Percentiles rank a stretch among this genome's conserved stretches.
Evolutionary conservation across 2,888 invertebrate genomes (phyloP).

Genomic region (Hedychridium roseum): DNA sequence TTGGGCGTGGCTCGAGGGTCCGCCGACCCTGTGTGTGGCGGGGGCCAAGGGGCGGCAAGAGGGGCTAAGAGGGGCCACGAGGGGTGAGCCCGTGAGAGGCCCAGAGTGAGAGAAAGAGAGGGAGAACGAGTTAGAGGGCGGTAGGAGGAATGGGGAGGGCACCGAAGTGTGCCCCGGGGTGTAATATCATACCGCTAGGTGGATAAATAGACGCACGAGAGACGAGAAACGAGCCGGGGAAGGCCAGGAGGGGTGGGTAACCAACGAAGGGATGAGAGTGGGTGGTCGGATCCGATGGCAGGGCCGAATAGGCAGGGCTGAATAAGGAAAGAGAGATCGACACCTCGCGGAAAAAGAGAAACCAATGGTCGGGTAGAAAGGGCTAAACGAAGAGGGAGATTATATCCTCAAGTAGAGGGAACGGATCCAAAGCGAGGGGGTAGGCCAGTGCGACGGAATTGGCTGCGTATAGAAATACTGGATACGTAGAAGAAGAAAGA

Average conservation of each 20-base stretch:
- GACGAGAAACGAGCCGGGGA: slow-evolving; percentile 24
- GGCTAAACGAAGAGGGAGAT: too few relatives aligned
- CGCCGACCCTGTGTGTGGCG: background rate
- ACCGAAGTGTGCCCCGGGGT: slow-evolving; percentile 58
- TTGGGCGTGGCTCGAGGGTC: slow-evolving; percentile 54
- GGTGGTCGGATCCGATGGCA: slow-evolving; percentile 18
- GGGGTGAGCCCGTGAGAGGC: too few relatives aligned
- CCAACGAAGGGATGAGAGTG: slow-evolving; percentile 23
- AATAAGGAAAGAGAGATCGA: too few relatives aligned
- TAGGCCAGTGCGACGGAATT: too few relatives aligned
- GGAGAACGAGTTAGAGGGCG: slow-evolving; percentile 12
- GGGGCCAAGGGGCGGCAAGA: background rate
- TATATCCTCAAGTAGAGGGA: too few relatives aligned
- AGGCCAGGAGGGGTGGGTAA: slow-evolving; percentile 16
- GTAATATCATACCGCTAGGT: slow-evolving; percentile 62
- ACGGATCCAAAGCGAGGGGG: too few relatives aligned
- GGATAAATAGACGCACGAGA: slow-evolving; percentile 61
- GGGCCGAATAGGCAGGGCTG: too few relatives aligned
- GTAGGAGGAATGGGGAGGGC: slow-evolving; percentile 30
- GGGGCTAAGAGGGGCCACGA: too few relatives aligned
- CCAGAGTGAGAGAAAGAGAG: slow-evolving; percentile 5
- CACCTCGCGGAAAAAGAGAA: too few relatives aligned
- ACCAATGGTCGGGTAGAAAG: too few relatives aligned
- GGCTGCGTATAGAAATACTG: too few relatives aligned
- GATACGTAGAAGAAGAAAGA: too few relatives aligned